Evolutionary conservation across 2,888 invertebrate genomes (phyloP).

Genomic region (Argyresthia albistria): DNA sequence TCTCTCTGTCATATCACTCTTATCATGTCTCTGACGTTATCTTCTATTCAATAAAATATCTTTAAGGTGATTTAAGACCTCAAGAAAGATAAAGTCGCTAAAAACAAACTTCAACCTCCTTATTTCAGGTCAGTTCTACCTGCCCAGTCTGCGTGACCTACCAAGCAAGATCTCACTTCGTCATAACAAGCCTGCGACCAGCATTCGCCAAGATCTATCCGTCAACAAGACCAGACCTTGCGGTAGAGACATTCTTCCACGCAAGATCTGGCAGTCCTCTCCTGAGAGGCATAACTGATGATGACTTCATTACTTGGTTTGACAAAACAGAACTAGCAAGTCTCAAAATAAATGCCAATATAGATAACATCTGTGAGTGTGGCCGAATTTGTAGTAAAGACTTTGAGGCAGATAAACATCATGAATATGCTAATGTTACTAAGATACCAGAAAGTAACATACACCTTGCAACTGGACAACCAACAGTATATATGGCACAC

Average conservation of each 20-base stretch:
- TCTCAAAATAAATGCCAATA: conserved; percentile 50
- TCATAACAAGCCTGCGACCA: conserved; percentile 74
- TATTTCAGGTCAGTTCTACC: conserved; percentile 60
- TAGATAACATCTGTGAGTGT: conserved; percentile 69
- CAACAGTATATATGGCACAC: too few relatives aligned
- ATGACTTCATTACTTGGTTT: conserved; percentile 79
- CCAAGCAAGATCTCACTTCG: conserved; percentile 70
- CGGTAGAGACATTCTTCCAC: conserved; percentile 77
- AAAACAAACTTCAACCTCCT: neutral
- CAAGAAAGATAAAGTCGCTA: too few relatives aligned
- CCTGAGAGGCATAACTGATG: conserved; percentile 74
- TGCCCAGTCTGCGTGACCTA: conserved; percentile 77
- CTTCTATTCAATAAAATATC: too few relatives aligned
- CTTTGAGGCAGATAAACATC: conserved; percentile 20
- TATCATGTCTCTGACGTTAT: too few relatives aligned
- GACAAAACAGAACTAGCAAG: conserved; percentile 70
- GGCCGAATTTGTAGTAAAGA: conserved; percentile 62
- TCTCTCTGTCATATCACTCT: too few relatives aligned
- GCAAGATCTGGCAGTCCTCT: conserved; percentile 72
- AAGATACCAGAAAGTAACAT: neutral
- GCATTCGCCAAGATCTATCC: conserved; percentile 77
- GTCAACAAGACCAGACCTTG: conserved; percentile 73
- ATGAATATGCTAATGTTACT: conserved; percentile 6
- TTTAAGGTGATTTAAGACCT: too few relatives aligned
- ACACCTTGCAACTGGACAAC: too few relatives aligned